phyloP scores from a whole-genome alignment of 2,888 invertebrate genomes.

The Hypomecis punctinalis region DNA sequence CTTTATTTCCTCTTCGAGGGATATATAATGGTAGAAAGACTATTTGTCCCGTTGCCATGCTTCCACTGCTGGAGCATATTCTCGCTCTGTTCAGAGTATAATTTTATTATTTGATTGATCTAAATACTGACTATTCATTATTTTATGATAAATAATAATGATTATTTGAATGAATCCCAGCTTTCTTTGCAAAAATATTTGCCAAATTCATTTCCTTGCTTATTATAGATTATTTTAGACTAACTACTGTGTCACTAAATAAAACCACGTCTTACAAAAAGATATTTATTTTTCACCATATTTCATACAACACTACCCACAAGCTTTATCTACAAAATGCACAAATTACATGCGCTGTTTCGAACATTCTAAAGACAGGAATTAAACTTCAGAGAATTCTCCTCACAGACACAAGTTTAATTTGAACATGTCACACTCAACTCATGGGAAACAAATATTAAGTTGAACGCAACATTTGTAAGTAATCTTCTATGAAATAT shows the following conservation, averaged over 20 bases:
- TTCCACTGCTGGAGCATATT: no score
- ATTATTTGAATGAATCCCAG: no score
- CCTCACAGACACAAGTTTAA: slow-evolving; percentile 10
- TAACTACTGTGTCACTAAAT: slow-evolving; percentile 33
- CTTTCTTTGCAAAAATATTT: no score
- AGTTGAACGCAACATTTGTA: slow-evolving; percentile 55
- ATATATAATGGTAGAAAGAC: no score
- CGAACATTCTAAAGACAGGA: slow-evolving; percentile 37
- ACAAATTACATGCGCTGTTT: slow-evolving; percentile 29
- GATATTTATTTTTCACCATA: slow-evolving; percentile 57
- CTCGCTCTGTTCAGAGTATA: no score
- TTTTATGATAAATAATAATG: no score
- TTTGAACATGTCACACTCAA: slow-evolving; percentile 51
- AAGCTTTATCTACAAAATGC: slow-evolving; percentile 39
- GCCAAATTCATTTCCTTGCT: no score
- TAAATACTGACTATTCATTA: no score
- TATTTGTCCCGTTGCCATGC: no score
- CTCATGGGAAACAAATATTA: slow-evolving; percentile 77
- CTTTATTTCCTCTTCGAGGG: no score
- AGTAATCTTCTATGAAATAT: slow-evolving; percentile 54
- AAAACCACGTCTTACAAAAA: slow-evolving; percentile 49
- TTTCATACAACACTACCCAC: slow-evolving; percentile 48
- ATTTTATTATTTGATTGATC: no score
- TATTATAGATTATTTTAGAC: background rate
- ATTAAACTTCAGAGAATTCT: slow-evolving; percentile 33